These are phyloP conservation scores for Bos taurus DNA, from an alignment of 2,113 vertebrate genomes.

Conservation along the genomic window ARS-UCD2.0 NC_037337.1:85264501-85265000, in stretches of 20 bases:
- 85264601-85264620: not conserved
- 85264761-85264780: not conserved
- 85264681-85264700: not conserved
- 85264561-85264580: not conserved
- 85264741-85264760: not conserved
- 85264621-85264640: not conserved
- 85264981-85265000: not conserved
- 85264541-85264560: not conserved
- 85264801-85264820: constrained; percentile 3
- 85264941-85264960: not conserved
- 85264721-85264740: not conserved
- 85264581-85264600: not conserved
- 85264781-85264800: not conserved
- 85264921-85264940: not conserved
- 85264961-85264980: not conserved
- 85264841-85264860: not conserved
- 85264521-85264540: not conserved
- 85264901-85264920: not conserved
- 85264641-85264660: not conserved
- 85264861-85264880: not conserved
- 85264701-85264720: not conserved
- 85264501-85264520: not conserved
- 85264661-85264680: not conserved
- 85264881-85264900: not conserved
- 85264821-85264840: not conserved